Evolutionary conservation across 1,140 invertebrate species (phyloP), one percentile per base, ranked within the genome.

Genomic region (Chymomyza costata): DNA sequence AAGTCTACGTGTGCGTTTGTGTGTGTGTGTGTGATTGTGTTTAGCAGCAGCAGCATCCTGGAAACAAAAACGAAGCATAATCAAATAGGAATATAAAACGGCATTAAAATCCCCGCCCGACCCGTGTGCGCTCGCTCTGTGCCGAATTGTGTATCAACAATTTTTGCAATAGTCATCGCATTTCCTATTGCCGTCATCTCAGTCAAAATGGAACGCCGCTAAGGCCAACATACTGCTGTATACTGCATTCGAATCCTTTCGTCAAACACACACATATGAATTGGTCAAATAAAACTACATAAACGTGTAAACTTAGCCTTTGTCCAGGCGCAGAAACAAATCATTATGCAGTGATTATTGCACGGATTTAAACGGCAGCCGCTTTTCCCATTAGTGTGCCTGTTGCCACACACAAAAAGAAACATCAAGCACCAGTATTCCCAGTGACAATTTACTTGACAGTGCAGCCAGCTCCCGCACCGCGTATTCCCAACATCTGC

Each of bases 281-380:
- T n/a, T n/a, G n/a, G n/a, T n/a, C n/a, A 17, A 39, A 19, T 15
- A 16, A 15, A 48, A 21, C 6, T 34, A 35, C 19, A 35, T n/a
- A n/a, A n/a, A 7, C 35, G 16, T 41, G 34, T 17, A 15, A 32
- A 34, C 43, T 34, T 56, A 30, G 35, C 30, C 34, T 41, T 55
- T 48, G 19, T 32, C 45, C 35, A 54, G n/a, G 65, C 46, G 51
- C 21, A 40, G 32, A 50, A 13, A 59, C 44, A 45, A 44, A 19
- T 43, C 56, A 64, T 64, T 56, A 64, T 64, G 61, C 61, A 64
- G 60, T 64, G 59, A 64, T 37, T 37, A 30, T 13, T 14, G 14
- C 16, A 30, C 31, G 18, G 18, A n/a, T 32, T 15, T 28, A 32
- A 30, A 31, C 43, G 32, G 18, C 31, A 46, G 15, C 39, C 7